These are phyloP conservation scores for Mayetiola destructor DNA, from an alignment of 2,888 invertebrate species.

Conservation along the genomic window DNA sequence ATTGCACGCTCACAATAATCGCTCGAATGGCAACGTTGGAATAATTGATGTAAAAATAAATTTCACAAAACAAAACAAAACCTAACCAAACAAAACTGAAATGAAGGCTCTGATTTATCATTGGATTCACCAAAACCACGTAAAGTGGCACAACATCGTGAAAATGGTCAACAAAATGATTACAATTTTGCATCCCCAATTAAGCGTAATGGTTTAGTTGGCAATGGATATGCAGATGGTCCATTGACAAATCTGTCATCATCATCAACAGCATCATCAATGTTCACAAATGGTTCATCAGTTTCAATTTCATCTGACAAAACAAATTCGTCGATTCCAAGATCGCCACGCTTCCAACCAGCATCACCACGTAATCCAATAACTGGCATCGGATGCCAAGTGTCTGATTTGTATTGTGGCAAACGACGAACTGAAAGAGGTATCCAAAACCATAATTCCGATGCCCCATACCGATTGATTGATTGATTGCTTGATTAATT, in stretches of 20 bases:
- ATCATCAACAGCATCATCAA: constrained; percentile 7
- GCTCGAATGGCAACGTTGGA: not conserved
- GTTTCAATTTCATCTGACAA: constrained; percentile 1
- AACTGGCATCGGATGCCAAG: not conserved
- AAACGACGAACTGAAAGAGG: not conserved
- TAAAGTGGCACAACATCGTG: not conserved
- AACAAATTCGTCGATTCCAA: not conserved
- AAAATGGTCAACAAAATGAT: not conserved
- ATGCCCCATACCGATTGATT: too few species aligned
- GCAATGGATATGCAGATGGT: constrained; percentile 4
- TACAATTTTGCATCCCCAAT: constrained; percentile 1
- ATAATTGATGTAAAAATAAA: not conserved
- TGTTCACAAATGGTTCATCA: constrained; percentile 2
- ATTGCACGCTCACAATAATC: too few species aligned
- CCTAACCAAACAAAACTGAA: not conserved
- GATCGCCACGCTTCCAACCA: constrained; percentile 8
- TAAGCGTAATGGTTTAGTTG: constrained; percentile 7
- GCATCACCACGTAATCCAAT: constrained; percentile 2
- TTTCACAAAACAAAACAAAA: not conserved
- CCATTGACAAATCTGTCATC: constrained; percentile 2
- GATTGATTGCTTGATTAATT: too few species aligned
- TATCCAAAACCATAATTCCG: too few species aligned
- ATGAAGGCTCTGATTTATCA: not conserved
- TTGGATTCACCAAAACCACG: constrained; percentile 7
- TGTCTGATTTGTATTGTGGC: constrained; percentile 4